These are phyloP conservation scores for Botrylloides violaceus DNA, from an alignment of 23 tunicate genomes.

Conservation along the genomic window DNA sequence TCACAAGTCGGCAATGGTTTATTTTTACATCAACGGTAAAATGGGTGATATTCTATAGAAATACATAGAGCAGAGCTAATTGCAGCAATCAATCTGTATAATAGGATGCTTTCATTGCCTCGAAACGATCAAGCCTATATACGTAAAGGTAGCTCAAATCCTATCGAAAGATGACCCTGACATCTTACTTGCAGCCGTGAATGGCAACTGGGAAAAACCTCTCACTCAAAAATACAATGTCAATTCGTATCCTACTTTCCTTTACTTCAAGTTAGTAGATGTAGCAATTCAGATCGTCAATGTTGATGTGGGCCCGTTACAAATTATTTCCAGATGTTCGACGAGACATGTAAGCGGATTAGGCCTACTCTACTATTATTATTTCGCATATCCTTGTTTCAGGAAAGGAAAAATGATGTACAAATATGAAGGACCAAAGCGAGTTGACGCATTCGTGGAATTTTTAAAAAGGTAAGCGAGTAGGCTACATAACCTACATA, in stretches of 20 bases:
- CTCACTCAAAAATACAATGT: conserved; percentile 35
- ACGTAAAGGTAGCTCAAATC: conserved; percentile 52
- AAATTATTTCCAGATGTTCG: too few relatives aligned
- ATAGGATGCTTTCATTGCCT: conserved; percentile 68
- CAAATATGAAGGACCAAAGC: conserved; percentile 52
- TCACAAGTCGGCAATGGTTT: conserved; percentile 50
- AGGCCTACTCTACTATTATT: too few relatives aligned
- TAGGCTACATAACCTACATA: not conserved
- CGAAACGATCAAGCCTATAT: conserved; percentile 56
- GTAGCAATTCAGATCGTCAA: too few relatives aligned
- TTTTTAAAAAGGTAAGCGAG: conserved; percentile 56
- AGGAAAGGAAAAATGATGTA: conserved; percentile 67
- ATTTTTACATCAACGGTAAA: conserved; percentile 75
- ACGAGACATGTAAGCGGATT: too few relatives aligned
- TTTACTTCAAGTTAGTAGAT: conserved; percentile 75
- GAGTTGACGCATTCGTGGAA: conserved; percentile 25
- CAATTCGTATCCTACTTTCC: conserved; percentile 62
- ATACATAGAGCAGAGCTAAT: too few relatives aligned
- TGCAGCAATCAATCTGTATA: not conserved
- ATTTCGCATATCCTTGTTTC: not conserved
- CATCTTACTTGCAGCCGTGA: conserved; percentile 40
- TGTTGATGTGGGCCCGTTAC: too few relatives aligned
- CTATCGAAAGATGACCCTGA: conserved; percentile 14
- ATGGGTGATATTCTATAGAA: too few relatives aligned
- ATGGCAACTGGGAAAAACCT: conserved; percentile 46